phyloP scores from a whole-genome alignment of 2,113 vertebrate genomes.

The Dicaeum eximium region DNA sequence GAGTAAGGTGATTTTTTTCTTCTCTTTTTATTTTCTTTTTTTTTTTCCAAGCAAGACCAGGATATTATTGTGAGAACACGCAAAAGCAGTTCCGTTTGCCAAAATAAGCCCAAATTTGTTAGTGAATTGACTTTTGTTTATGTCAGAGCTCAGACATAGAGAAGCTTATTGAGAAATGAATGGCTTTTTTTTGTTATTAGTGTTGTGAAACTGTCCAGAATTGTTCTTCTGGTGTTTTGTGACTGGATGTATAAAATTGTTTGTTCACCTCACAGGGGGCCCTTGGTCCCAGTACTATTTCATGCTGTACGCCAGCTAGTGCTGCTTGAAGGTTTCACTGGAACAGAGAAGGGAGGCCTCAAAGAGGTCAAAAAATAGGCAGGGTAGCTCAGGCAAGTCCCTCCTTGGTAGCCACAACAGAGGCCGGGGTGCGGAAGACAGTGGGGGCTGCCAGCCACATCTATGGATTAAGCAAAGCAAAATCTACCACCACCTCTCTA shows the following conservation, averaged over 20 bases:
- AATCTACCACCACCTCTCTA: background rate
- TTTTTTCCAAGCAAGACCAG: background rate
- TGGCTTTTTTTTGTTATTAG: slow-evolving; percentile 4
- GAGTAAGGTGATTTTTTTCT: background rate
- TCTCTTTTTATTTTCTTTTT: background rate
- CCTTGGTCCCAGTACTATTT: slow-evolving; percentile 5
- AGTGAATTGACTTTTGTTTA: slow-evolving; percentile 13
- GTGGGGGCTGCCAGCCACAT: background rate
- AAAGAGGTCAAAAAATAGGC: background rate
- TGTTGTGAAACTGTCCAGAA: slow-evolving; percentile 57
- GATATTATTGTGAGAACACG: background rate
- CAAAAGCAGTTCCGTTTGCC: slow-evolving; percentile 30
- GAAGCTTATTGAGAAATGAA: slow-evolving; percentile 34
- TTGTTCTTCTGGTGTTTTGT: slow-evolving; percentile 54
- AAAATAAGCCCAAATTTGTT: slow-evolving; percentile 32
- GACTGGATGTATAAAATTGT: slow-evolving; percentile 43
- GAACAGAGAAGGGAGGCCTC: background rate
- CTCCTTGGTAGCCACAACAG: background rate
- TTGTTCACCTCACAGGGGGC: slow-evolving; percentile 27
- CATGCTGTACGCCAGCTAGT: slow-evolving; percentile 12
- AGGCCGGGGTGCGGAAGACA: background rate
- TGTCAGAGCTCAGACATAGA: slow-evolving; percentile 2
- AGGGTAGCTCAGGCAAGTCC: background rate
- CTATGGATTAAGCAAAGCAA: background rate
- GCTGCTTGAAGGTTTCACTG: slow-evolving; percentile 27